Percentiles rank a stretch among this genome's conserved stretches.
Evolutionary conservation across 2,113 vertebrate species (phyloP).

Genomic region (Mixornis gularis): DNA sequence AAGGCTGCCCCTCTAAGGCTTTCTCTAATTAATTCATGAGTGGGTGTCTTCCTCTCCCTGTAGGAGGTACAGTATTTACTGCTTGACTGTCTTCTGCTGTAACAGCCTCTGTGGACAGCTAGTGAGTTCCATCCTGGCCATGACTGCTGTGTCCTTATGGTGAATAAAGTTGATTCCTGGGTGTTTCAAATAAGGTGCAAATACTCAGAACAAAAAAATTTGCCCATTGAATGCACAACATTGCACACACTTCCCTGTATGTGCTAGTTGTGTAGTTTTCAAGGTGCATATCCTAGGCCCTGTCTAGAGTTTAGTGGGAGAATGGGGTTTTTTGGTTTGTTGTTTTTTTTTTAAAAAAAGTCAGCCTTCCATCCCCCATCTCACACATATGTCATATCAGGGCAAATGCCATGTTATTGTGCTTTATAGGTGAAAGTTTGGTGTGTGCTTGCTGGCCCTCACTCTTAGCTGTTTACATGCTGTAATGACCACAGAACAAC

Average conservation of each 20-base stretch:
- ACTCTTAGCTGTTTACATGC: background rate
- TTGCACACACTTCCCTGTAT: background rate
- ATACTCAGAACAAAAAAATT: background rate
- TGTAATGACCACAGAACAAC: background rate
- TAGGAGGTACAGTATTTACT: background rate
- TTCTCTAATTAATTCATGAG: background rate
- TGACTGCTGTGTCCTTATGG: background rate
- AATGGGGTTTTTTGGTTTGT: background rate
- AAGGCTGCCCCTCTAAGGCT: background rate
- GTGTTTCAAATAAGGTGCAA: background rate
- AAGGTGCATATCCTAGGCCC: background rate
- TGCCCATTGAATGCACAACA: rapidly evolving
- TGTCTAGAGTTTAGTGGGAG: background rate
- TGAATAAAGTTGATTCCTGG: background rate
- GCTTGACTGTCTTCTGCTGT: background rate
- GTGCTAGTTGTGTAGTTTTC: background rate
- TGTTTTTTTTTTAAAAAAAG: background rate
- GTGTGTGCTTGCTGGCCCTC: background rate
- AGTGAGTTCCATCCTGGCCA: background rate
- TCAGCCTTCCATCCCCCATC: background rate
- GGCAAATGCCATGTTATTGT: background rate
- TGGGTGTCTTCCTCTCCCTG: background rate
- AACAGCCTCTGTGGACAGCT: background rate
- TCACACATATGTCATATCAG: rapidly evolving
- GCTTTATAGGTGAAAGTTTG: background rate